A percentile compares a stretch with the other conserved stretches of the same genome.
Conservation (phyloP, 2,888 invertebrate species). For the Tenthredo amoena region DNA sequence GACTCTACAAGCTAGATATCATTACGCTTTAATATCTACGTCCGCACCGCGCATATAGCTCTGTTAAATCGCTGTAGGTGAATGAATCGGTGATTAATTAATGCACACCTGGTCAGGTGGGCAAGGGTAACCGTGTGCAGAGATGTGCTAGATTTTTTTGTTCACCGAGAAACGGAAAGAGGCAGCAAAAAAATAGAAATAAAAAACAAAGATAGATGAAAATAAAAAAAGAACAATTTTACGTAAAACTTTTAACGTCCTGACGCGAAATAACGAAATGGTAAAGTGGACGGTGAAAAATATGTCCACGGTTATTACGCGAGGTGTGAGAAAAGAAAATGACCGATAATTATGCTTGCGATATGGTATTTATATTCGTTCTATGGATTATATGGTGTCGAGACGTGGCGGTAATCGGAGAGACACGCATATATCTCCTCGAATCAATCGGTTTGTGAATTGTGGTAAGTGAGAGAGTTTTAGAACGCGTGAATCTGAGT, state of each 20-base stretch:
- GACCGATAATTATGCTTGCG: not conserved
- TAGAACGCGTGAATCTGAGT: slow-evolving; percentile 18
- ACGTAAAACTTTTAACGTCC: not conserved
- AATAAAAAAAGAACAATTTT: not conserved
- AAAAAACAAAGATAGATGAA: not conserved
- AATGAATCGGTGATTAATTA: slow-evolving; percentile 38
- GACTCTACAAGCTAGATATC: not conserved
- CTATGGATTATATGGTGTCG: not conserved
- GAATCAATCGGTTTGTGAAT: not conserved
- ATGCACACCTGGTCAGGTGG: slow-evolving; percentile 42
- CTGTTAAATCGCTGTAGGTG: not conserved
- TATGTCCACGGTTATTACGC: not conserved
- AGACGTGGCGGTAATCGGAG: not conserved
- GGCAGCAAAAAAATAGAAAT: not conserved
- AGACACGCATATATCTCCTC: not conserved
- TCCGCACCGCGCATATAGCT: not conserved
- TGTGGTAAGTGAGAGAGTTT: slow-evolving; percentile 19
- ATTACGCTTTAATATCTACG: not conserved
- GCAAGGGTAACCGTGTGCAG: not conserved
- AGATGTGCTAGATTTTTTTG: not conserved
- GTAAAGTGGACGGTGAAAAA: not conserved
- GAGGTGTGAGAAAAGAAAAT: slow-evolving; percentile 21
- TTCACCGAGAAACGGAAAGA: not conserved
- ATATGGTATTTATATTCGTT: not conserved
- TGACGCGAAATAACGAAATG: not conserved